These are phyloP conservation scores for Idaea dimidiata DNA, from an alignment of 2,888 invertebrate species.

Conservation along the genomic window DNA sequence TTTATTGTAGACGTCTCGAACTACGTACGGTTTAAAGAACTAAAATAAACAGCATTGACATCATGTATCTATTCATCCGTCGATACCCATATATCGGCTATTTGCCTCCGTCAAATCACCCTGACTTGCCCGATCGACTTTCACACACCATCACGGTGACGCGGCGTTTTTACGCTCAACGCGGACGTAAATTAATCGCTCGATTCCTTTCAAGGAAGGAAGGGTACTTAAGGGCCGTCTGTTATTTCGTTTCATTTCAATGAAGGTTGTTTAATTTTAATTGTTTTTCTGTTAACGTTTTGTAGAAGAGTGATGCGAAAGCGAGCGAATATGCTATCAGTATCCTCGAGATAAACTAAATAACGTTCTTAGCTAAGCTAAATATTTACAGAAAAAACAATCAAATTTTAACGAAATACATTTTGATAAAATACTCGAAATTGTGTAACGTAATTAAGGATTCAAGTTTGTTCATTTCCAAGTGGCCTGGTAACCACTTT, in stretches of 20 bases:
- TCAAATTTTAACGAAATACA: constrained; percentile 9
- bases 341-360: not conserved
- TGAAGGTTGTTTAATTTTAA: constrained; percentile 53
- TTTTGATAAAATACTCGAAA: constrained; percentile 21
- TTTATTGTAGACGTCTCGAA: not conserved
- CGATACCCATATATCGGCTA: constrained; percentile 60
- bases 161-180: constrained; percentile 36
- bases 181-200: constrained; percentile 62
- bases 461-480: constrained; percentile 18
- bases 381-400: not conserved
- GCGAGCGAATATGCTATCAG: constrained; percentile 6
- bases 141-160: constrained; percentile 57
- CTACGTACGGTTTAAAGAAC: not conserved
- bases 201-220: constrained; percentile 32
- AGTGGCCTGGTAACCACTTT: constrained; percentile 25
- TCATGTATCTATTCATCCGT: constrained; percentile 25
- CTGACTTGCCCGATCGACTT: constrained; percentile 49
- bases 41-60: constrained; percentile 21
- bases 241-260: constrained; percentile 57
- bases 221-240: constrained; percentile 36
- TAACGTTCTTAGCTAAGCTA: not conserved
- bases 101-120: constrained; percentile 55
- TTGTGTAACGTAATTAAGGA: constrained; percentile 26
- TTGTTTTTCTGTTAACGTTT: constrained; percentile 44
- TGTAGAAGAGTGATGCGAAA: constrained; percentile 15